Conservation (phyloP, 1,140 invertebrate species). For the Drosophila jambulina region DNA sequence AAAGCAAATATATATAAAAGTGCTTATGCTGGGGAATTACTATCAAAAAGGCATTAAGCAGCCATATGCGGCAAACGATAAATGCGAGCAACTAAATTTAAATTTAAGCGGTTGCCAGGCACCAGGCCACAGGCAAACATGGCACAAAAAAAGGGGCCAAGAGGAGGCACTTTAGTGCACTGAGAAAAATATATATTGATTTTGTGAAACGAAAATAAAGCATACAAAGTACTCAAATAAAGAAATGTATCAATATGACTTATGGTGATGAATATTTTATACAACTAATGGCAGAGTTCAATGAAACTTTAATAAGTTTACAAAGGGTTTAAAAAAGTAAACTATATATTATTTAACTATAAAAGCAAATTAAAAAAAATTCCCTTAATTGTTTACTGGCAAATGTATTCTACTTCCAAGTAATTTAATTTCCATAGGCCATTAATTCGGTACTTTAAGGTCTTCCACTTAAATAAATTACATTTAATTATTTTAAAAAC, state of each 20-base stretch:
- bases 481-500: too few species aligned
- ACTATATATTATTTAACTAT: too few species aligned
- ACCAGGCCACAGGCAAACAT: slow-evolving; percentile 31
- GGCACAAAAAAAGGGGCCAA: not conserved
- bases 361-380: too few species aligned
- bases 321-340: too few species aligned
- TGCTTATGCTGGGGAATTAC: slow-evolving; percentile 55
- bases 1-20: slow-evolving; percentile 50
- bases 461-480: too few species aligned
- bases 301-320: too few species aligned
- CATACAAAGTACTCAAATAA: not conserved
- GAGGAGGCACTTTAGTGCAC: slow-evolving; percentile 13
- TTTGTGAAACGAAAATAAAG: too few species aligned
- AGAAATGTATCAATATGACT: not conserved
- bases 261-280: not conserved
- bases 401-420: too few species aligned
- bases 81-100: slow-evolving; percentile 72
- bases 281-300: too few species aligned
- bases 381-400: too few species aligned
- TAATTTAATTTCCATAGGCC: too few species aligned
- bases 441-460: too few species aligned
- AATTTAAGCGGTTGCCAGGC: slow-evolving; percentile 72
- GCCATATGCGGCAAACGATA: slow-evolving; percentile 48
- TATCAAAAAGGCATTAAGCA: slow-evolving; percentile 75
- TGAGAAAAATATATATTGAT: not conserved